These are phyloP conservation scores for Denticeps clupeoides DNA, from an alignment of 2,797 vertebrate genomes.

Conservation along the genomic window DNA sequence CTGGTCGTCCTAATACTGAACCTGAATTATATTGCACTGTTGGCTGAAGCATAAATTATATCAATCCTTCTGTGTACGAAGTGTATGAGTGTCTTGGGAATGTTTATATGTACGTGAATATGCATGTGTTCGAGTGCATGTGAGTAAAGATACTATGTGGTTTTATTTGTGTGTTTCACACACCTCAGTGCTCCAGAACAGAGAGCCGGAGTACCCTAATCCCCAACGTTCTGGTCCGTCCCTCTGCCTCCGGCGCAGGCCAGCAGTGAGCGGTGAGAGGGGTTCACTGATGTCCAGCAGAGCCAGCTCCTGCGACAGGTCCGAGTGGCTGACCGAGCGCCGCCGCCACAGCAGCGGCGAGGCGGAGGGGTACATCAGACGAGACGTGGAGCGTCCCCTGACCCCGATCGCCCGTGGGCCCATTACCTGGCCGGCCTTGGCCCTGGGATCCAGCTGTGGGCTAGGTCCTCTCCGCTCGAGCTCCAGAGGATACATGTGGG, in stretches of 20 bases:
- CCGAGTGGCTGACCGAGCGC: slow-evolving; percentile 65
- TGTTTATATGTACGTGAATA: background rate
- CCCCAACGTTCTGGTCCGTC: slow-evolving; percentile 7
- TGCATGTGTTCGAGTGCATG: too few relatives aligned
- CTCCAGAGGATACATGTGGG: slow-evolving; percentile 37
- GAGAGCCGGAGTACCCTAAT: slow-evolving; percentile 9
- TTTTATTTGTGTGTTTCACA: too few relatives aligned
- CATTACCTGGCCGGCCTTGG: slow-evolving; percentile 42
- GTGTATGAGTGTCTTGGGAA: background rate
- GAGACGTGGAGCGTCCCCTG: slow-evolving; percentile 34
- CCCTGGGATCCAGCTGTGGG: slow-evolving; percentile 41
- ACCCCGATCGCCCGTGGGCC: slow-evolving; percentile 34
- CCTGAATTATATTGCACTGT: too few relatives aligned
- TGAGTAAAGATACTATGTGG: background rate
- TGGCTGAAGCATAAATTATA: background rate
- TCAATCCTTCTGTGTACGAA: background rate
- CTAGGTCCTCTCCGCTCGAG: slow-evolving; percentile 45
- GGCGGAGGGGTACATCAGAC: slow-evolving; percentile 32
- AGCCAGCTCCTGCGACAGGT: slow-evolving; percentile 62
- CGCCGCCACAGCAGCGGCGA: slow-evolving; percentile 45
- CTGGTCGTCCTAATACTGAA: too few relatives aligned
- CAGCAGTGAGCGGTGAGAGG: slow-evolving; percentile 24
- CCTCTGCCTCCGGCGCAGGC: background rate
- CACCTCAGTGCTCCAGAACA: slow-evolving; percentile 29
- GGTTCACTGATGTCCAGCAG: slow-evolving; percentile 52